Percentiles rank a stretch among this genome's conserved stretches.
phyloP scores from a whole-genome alignment of 2,113 vertebrate species.

The Hemichromis elongatus region DNA sequence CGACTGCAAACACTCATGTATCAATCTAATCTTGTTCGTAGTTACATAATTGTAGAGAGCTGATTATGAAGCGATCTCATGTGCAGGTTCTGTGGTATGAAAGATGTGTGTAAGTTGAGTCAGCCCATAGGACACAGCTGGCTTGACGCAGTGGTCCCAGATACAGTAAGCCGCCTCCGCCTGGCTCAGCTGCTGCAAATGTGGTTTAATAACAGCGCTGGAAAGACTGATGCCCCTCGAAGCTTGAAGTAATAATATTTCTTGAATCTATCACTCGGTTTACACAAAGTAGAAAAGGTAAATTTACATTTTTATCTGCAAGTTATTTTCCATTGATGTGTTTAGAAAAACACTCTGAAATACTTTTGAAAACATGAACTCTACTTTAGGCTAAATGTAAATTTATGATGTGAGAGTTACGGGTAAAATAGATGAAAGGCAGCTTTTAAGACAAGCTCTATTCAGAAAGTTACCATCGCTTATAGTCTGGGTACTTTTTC shows the following conservation, averaged over 20 bases:
- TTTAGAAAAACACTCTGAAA: not conserved
- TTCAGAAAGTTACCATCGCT: not conserved
- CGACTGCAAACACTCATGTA: not conserved
- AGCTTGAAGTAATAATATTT: not conserved
- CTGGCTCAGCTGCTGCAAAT: constrained; percentile 24
- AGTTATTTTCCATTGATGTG: not conserved
- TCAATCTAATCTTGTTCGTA: constrained; percentile 38
- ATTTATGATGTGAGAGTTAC: not conserved
- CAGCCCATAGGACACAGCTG: constrained; percentile 33
- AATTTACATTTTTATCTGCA: not conserved
- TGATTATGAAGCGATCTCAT: constrained; percentile 32
- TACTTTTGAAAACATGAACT: not conserved
- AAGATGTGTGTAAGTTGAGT: constrained; percentile 50
- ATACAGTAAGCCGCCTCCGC: not conserved
- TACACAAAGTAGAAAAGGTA: not conserved
- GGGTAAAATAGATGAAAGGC: not conserved
- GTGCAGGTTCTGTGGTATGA: not conserved
- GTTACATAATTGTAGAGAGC: constrained; percentile 59
- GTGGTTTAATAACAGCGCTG: not conserved
- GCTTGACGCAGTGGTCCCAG: not conserved
- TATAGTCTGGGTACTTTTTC: not conserved
- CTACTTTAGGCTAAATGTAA: not conserved
- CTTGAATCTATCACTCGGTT: not conserved
- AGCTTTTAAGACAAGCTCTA: not conserved
- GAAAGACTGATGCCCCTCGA: not conserved